Evolutionary conservation across 1,140 invertebrate species (phyloP).

Genomic region (Bombyx mandarina): DNA sequence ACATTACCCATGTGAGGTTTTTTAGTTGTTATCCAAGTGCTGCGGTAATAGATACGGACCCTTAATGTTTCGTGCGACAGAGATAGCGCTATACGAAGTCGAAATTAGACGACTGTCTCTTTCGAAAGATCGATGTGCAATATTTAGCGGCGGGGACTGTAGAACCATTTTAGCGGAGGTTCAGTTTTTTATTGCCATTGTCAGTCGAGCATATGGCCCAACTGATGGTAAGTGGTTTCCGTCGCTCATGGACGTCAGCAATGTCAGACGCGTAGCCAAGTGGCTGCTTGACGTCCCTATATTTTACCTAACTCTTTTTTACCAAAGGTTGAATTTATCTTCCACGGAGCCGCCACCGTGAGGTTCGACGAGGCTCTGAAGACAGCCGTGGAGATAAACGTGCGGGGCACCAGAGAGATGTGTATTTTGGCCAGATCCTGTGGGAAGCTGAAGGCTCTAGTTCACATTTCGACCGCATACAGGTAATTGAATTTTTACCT

Average conservation of each 20-base stretch:
- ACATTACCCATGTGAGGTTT: too few relatives aligned
- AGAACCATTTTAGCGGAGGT: too few relatives aligned
- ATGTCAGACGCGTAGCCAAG: not conserved
- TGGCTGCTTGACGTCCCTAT: not conserved
- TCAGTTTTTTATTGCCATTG: too few relatives aligned
- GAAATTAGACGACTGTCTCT: too few relatives aligned
- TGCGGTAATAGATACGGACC: too few relatives aligned
- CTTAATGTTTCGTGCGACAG: too few relatives aligned
- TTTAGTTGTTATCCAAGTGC: too few relatives aligned
- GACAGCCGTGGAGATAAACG: constrained; percentile 76
- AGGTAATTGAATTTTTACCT: constrained; percentile 22
- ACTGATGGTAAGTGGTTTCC: too few relatives aligned
- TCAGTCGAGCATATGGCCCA: too few relatives aligned
- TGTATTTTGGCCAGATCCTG: constrained; percentile 53
- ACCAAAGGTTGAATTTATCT: constrained; percentile 72
- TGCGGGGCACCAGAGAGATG: constrained; percentile 74
- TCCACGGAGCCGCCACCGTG: constrained; percentile 78
- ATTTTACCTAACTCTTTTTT: not conserved
- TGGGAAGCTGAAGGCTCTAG: constrained; percentile 58
- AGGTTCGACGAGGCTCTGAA: constrained; percentile 77
- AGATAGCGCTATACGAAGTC: too few relatives aligned
- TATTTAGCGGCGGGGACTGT: too few relatives aligned
- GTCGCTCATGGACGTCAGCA: not conserved
- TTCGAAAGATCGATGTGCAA: too few relatives aligned
- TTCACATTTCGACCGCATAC: constrained; percentile 81